phyloP scores from a whole-genome alignment of 2,113 vertebrate species.

The Calidris pygmaea region DNA sequence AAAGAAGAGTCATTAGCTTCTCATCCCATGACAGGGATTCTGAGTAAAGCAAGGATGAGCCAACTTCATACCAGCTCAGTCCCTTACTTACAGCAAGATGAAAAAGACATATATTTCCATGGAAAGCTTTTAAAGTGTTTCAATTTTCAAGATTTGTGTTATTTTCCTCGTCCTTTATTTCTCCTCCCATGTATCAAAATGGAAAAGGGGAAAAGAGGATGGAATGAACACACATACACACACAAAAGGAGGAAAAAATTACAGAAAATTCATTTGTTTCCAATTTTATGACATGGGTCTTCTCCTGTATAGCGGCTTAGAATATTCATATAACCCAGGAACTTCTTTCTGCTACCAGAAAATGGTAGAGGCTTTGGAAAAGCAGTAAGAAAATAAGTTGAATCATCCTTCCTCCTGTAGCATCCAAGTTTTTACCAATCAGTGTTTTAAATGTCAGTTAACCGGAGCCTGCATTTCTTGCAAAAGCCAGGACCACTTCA shows the following conservation, averaged over 20 bases:
- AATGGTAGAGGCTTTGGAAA: neutral
- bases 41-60: neutral
- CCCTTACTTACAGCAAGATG: neutral
- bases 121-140: neutral
- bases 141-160: neutral
- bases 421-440: neutral
- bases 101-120: neutral
- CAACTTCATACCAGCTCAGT: neutral
- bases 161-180: neutral
- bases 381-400: neutral
- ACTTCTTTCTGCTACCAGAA: neutral
- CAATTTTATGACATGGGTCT: neutral
- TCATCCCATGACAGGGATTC: neutral
- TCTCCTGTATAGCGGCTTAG: neutral
- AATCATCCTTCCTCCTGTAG: neutral
- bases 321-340: neutral
- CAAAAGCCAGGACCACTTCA: neutral
- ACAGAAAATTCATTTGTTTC: neutral
- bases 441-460: neutral
- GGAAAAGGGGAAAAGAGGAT: neutral
- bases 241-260: neutral
- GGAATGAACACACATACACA: neutral
- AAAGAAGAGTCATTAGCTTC: slow-evolving; percentile 10
- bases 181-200: neutral
- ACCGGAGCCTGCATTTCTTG: neutral